phyloP scores from a whole-genome alignment of 2,113 vertebrate species.

The Rhipidura dahli region DNA sequence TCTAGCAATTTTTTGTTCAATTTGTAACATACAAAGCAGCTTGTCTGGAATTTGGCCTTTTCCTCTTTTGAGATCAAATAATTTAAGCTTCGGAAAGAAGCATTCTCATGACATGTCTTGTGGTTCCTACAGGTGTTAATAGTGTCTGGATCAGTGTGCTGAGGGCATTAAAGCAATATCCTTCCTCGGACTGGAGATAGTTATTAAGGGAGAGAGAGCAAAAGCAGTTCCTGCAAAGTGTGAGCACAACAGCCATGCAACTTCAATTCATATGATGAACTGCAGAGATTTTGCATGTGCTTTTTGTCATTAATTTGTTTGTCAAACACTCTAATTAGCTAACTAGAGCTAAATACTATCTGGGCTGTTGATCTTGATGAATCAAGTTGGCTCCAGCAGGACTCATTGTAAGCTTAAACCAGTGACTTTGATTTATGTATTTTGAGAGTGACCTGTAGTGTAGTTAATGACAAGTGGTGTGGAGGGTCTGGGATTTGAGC shows the following conservation, averaged over 20 bases:
- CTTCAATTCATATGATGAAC: background rate
- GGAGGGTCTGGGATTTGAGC: background rate
- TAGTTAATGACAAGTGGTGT: background rate
- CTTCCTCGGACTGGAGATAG: slow-evolving; percentile 28
- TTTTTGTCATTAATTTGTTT: background rate
- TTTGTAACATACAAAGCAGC: slow-evolving; percentile 53
- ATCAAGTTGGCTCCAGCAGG: background rate
- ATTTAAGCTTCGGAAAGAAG: slow-evolving; percentile 53
- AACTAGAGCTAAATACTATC: background rate
- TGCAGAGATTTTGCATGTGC: background rate
- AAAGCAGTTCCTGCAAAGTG: background rate
- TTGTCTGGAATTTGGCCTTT: slow-evolving; percentile 59
- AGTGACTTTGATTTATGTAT: background rate
- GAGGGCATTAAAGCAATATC: slow-evolving; percentile 58
- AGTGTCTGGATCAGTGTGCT: slow-evolving; percentile 58
- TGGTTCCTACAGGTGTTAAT: slow-evolving; percentile 61
- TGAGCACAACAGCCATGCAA: background rate
- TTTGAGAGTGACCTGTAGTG: background rate
- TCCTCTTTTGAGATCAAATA: slow-evolving; percentile 55
- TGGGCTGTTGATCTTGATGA: background rate
- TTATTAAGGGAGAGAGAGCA: slow-evolving; percentile 47
- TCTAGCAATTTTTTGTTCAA: slow-evolving; percentile 44
- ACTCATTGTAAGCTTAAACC: background rate
- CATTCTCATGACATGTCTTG: slow-evolving; percentile 40
- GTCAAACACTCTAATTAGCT: background rate